Evolutionary conservation across 2,113 vertebrate species (phyloP), one percentile per base, ranked within the genome.

Genomic region (Thalassarche chlororhynchos): DNA sequence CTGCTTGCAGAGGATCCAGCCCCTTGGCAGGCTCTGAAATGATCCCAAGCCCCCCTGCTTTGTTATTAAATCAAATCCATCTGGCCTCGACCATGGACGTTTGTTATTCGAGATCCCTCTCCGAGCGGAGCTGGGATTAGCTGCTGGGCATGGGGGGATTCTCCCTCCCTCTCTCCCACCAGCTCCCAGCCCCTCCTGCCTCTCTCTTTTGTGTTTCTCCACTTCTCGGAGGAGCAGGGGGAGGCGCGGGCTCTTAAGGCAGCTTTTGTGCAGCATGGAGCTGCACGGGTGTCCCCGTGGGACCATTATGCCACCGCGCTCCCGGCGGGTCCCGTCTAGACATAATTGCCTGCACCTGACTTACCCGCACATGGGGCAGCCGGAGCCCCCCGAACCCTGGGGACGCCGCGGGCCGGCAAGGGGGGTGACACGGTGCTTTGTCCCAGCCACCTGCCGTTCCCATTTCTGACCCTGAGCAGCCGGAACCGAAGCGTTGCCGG

Each of bases 11-110:
- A 79, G 89, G 91, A 92, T 69, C 55, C 3, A 1, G 75, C 85
- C 83, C 85, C 79, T 87, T 44, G 78, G 85, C 68, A 68, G 71
- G 44, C 92, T 87, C 92, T 4, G 26, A 66, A 83, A 47, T 2
- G 61, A 92, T 94, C 91, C 85, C 51, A 5, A 86, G 34, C 47
- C 76, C 87, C 87, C 68, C 46, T 32, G 86, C 94, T 93, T 93
- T 88, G 93, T 92, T 94, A 71, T 95, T 96, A 91, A 96, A 95
- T 94, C 92, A 93, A 94, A 94, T 80, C 94, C 97, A 96, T 91
- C 94, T 95, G 91, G 95, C 75, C 91, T 65, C n/a, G 2, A 32
- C 58, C 58, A 19, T 3, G 82, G 89, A 40, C 26, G 29, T 34
- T 38, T 96, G 94, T 95, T 96, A 96, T 81, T 90, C 13, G 90